Evolutionary conservation across 2,888 invertebrate species (phyloP), one percentile per base, ranked within the genome.

Genomic region (Drosophila imparisetae): DNA sequence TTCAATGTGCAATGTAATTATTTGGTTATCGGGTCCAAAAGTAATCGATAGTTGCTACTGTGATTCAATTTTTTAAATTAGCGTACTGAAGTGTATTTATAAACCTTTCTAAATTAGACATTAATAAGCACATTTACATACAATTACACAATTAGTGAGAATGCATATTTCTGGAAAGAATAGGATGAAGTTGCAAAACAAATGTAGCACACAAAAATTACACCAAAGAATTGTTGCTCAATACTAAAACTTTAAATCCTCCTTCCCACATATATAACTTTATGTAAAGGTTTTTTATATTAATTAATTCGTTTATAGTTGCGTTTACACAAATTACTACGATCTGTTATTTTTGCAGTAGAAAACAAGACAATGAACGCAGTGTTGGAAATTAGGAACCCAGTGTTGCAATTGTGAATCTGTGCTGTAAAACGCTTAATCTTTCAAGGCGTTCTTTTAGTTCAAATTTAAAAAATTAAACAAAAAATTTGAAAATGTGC

Each of bases 381-480:
- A 61, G 32, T 59, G 49, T 15, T 52, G 36, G 6, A 45, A 53
- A 27, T 24, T 24, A 15, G 8, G 4, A 24, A 21, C 40, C 8
- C 42, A 60, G 50, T 50, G 58, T 24, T 75, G 63, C 40, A 63
- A 29, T 40, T 29, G 5, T 13, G 0, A 4, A 1, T 1, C 11
- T 76, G 76, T 79, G 80, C 11, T 79, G 58, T 7, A 18, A 34
- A 76, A 59, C 18, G 13, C 10, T 0, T 0, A 29, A 52, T 15
- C 0, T 8, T 10, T 40, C 6, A 2, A 4, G 10, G 34, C 36
- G 34, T 32, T 62, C 34, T 21, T 3, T 61, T 54, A 6, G n/a
- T 29, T 24, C 1, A 38, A 64, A 27, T 65, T 66, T 62, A 21
- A 57, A 61, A 60, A 53, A 29, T 24, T 15, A 30, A 30, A 13